Evolutionary conservation across 2,888 invertebrate genomes (phyloP).

Genomic region (Pachymerium ferrugineum): DNA sequence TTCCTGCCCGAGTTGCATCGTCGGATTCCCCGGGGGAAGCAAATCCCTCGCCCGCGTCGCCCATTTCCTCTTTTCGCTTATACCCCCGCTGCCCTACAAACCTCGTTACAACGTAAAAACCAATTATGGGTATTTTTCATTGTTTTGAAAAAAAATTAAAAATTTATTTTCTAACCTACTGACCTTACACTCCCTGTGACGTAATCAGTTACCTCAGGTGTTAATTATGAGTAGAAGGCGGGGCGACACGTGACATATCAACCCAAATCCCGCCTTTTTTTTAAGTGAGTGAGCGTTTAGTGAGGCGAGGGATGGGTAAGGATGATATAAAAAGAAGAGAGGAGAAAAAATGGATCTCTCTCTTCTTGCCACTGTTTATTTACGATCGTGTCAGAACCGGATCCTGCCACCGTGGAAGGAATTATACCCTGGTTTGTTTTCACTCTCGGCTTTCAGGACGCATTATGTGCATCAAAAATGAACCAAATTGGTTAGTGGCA

Average conservation of each 20-base stretch:
- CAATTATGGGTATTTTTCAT: background rate
- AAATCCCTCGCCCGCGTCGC: conserved; percentile 13
- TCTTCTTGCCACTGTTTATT: conserved; percentile 13
- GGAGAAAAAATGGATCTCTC: background rate
- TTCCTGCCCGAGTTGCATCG: background rate
- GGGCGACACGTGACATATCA: background rate
- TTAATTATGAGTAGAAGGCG: background rate
- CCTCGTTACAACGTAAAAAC: background rate
- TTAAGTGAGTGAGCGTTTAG: background rate
- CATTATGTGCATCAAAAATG: background rate
- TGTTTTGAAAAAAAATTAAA: background rate
- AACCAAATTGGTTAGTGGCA: background rate
- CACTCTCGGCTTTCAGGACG: conserved; percentile 3
- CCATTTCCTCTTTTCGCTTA: conserved; percentile 4
- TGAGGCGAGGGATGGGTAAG: background rate
- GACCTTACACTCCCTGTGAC: conserved; percentile 8
- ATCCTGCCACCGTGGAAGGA: conserved; percentile 3
- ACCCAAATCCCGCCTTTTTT: background rate
- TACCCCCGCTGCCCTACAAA: conserved; percentile 9
- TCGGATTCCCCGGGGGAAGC: background rate
- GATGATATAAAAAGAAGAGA: background rate
- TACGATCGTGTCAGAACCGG: conserved; percentile 13
- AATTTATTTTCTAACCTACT: background rate
- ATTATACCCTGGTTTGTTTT: conserved; percentile 13
- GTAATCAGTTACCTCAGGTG: background rate